Base-by-base conservation (phyloP, 2,888 invertebrate genomes). In the Brenthis ino region DNA sequence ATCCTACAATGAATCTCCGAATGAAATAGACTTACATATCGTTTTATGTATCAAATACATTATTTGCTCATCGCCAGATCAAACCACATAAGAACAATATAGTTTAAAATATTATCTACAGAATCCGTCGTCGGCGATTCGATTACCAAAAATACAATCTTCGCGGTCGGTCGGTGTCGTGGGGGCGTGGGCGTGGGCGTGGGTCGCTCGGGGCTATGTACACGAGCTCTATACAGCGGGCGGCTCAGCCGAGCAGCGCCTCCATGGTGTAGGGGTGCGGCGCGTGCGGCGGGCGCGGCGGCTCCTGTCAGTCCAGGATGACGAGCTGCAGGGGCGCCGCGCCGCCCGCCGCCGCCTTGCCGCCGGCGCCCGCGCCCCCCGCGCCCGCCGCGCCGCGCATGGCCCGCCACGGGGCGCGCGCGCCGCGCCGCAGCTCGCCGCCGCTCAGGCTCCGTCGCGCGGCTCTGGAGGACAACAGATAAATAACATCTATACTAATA, bases 391-490 rank as follows among this genome's bases (percentile, higher is more conserved):
- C 60, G 65, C 72, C 83, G 96, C 61, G 61, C 73, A 76, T 75
- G 65, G 94, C 94, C 81, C 96, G 94, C 96, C 97, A 97, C 97
- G 61, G 61, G 6, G 61, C 97, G 74, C 98, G 95, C 57, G 97
- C 98, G 64, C 97, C 96, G 81, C 97, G 94, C 80, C 97, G 94
- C 53, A 98, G 93, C 85, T 98, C 97, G 75, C 95, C 93, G 79
- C 95, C 94, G 76, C 96, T 95, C 84, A 98, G 93, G 85, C 95
- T 95, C 88, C 96, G 96, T 80, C 98, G 95, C 82, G 96, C 94
- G 94, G 96, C 96, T 93, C 98, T 98, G 68, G 33, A 50, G 6
- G 8, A 28, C 28, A 54, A 37, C 13, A 28, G 2, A 33, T 11
- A 6, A 6, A 2, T n/a, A 0, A n/a, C 16, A 53, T 20, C 20